Conservation (phyloP, 2,797 vertebrate species). For the Mus minutoides region DNA sequence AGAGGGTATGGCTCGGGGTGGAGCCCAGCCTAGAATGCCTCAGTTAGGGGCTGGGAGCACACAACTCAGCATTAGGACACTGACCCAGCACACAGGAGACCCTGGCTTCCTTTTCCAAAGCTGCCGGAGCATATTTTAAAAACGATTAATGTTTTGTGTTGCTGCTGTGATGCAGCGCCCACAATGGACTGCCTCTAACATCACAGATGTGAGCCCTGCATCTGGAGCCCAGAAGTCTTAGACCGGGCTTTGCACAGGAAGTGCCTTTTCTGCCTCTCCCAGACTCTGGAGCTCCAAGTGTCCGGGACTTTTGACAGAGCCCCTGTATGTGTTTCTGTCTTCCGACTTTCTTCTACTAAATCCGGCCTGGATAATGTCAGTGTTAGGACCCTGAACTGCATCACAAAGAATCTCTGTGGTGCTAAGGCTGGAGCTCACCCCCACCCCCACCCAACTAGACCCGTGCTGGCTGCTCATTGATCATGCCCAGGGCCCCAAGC, state of each 20-base stretch:
- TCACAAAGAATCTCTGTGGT: no score
- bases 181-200: not conserved
- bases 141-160: not conserved
- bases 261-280: not conserved
- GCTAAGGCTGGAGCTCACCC: no score
- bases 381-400: not conserved
- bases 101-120: not conserved
- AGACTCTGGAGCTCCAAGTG: not conserved
- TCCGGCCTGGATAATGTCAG: not conserved
- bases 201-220: not conserved
- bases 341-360: not conserved
- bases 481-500: not conserved
- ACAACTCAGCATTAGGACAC: not conserved
- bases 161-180: no score
- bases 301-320: not conserved
- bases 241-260: not conserved
- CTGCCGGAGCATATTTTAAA: not conserved
- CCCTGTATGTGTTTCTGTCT: not conserved
- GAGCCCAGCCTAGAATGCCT: not conserved
- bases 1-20: not conserved
- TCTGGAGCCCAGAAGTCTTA: not conserved
- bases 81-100: no score
- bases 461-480: not conserved
- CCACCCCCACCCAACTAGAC: not conserved
- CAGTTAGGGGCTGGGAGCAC: no score